Conservation (phyloP, 2,113 vertebrate species). For the Hydropotes inermis region DNA sequence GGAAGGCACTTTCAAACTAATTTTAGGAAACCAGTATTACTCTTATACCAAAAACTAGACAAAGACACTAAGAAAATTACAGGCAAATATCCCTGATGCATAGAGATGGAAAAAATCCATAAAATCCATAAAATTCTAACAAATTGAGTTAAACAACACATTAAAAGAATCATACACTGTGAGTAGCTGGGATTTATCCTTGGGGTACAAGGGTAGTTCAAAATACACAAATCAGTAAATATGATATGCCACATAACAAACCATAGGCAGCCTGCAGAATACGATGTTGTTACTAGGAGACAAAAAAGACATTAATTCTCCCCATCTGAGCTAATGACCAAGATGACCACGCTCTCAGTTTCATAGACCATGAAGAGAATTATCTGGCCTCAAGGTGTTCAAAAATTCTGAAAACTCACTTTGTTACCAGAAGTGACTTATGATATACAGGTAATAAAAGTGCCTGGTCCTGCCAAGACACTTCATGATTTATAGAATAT, state of each 20-base stretch:
- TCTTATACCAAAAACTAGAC: background rate
- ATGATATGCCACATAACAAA: background rate
- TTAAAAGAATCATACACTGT: background rate
- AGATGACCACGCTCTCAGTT: background rate
- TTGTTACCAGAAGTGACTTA: background rate
- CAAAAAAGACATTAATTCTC: background rate
- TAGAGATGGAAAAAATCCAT: background rate
- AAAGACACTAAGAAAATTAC: background rate
- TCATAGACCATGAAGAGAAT: background rate
- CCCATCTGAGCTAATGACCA: background rate
- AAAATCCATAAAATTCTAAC: background rate
- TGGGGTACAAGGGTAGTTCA: background rate
- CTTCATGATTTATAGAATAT: background rate
- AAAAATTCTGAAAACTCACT: background rate
- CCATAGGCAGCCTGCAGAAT: background rate
- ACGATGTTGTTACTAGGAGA: background rate
- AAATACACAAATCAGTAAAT: background rate
- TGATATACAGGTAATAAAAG: background rate
- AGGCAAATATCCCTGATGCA: background rate
- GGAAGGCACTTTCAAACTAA: background rate
- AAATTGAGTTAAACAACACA: background rate
- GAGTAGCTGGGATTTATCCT: background rate
- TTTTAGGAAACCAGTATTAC: background rate
- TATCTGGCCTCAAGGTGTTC: background rate
- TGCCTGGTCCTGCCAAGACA: background rate